Evolutionary conservation across 2,797 vertebrate species (phyloP).

Genomic region (Basileuterus tristriatus): DNA sequence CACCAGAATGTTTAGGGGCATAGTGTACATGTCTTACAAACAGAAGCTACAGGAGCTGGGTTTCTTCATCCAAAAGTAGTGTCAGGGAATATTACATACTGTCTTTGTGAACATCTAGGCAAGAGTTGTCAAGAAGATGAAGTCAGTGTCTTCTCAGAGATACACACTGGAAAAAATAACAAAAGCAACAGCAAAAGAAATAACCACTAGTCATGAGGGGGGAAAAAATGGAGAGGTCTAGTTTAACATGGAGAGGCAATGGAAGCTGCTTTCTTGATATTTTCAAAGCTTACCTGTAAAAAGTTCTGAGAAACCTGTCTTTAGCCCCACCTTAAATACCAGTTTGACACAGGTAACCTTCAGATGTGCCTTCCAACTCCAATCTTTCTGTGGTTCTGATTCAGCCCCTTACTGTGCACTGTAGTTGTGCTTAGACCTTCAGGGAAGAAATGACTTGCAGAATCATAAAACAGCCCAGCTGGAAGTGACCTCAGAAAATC

Average conservation of each 20-base stretch:
- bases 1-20: not conserved
- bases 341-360: not conserved
- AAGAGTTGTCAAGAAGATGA: not conserved
- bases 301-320: not conserved
- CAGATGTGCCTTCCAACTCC: not conserved
- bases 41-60: not conserved
- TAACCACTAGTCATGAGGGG: not conserved
- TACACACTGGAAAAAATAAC: not conserved
- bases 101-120: not conserved
- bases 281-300: not conserved
- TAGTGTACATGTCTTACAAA: not conserved
- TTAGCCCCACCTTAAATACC: not conserved
- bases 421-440: not conserved
- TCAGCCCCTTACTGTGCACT: rapidly evolving
- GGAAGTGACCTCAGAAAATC: not conserved
- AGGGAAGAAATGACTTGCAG: not conserved
- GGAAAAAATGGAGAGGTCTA: not conserved
- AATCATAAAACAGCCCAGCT: not conserved
- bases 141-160: not conserved
- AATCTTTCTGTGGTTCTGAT: not conserved
- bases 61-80: not conserved
- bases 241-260: not conserved
- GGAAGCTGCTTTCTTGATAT: not conserved
- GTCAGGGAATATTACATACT: not conserved
- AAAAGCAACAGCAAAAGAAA: not conserved